Evolutionary conservation across 2,888 invertebrate genomes (phyloP), one percentile per base, ranked within the genome.

Genomic region (Agonopterix subpropinquella): DNA sequence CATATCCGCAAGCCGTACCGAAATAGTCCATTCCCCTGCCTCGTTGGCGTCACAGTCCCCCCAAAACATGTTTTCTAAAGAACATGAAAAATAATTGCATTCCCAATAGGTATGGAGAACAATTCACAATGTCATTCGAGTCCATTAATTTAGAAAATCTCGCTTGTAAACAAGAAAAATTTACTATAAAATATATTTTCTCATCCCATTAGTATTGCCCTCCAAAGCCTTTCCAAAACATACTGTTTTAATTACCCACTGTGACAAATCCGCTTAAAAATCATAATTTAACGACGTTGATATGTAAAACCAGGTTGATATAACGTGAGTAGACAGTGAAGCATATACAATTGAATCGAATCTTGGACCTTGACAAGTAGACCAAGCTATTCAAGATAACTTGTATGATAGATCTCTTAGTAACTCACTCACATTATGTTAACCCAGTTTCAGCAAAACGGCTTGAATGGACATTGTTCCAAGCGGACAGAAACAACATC

Each of bases 401-500:
- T 46, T 50, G 48, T 54, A 55, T 28, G 28, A 28, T 28, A 7
- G 28, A 28, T 28, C 28, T 28, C 28, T 28, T 28, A 28, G 28
- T 28, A 50, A 58, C 48, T 62, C 56, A 65, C 59, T 59, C 53
- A 66, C 63, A 64, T 60, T 61, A 65, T 58, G 52, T 62, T 65
- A 72, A 70, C 70, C 65, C 66, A 53, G 58, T 65, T 61, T 47
- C 37, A 66, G 51, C 57, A 58, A 57, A 55, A 64, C 67, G 82
- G 80, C 83, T 87, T 81, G 76, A 53, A 60, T 64, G 61, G 61
- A 73, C 62, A 73, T 71, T 77, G 80, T 68, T 73, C 62, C 83
- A 83, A 87, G 86, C 80, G 84, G 79, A 45, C 70, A 77, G 73
- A 77, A 80, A 77, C 80, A 83, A 77, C 59, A 65, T 59, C 64